Conservation (phyloP, 2,113 vertebrate genomes). For the Columbina picui region DNA sequence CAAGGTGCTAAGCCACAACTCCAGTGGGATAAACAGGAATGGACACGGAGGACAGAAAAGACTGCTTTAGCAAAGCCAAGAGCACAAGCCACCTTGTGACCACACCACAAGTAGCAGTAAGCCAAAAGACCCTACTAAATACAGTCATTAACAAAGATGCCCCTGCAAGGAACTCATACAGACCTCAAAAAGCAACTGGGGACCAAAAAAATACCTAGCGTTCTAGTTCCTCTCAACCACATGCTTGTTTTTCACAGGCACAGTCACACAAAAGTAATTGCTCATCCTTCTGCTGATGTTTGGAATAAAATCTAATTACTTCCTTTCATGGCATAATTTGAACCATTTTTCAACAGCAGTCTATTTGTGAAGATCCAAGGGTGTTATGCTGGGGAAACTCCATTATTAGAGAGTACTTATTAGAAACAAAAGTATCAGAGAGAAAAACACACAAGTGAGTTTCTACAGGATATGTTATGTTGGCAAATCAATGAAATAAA, state of each 20-base stretch:
- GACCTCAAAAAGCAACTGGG: not conserved
- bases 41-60: not conserved
- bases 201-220: not conserved
- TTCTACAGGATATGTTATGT: not conserved
- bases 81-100: not conserved
- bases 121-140: not conserved
- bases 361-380: not conserved
- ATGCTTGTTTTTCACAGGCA: not conserved
- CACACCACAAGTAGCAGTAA: not conserved
- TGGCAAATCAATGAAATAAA: not conserved
- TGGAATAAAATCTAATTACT: not conserved
- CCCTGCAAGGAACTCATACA: not conserved
- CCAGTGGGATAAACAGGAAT: not conserved
- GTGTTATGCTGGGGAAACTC: fast-evolving
- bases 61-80: not conserved
- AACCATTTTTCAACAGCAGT: not conserved
- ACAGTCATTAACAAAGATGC: not conserved
- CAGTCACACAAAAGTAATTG: not conserved
- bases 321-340: not conserved
- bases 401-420: not conserved
- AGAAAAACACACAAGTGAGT: not conserved
- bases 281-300: not conserved
- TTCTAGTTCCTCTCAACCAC: not conserved
- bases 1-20: not conserved
- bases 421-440: not conserved